Evolutionary conservation across 2,797 vertebrate genomes (phyloP).

Genomic region (Spondyliosoma cantharus): DNA sequence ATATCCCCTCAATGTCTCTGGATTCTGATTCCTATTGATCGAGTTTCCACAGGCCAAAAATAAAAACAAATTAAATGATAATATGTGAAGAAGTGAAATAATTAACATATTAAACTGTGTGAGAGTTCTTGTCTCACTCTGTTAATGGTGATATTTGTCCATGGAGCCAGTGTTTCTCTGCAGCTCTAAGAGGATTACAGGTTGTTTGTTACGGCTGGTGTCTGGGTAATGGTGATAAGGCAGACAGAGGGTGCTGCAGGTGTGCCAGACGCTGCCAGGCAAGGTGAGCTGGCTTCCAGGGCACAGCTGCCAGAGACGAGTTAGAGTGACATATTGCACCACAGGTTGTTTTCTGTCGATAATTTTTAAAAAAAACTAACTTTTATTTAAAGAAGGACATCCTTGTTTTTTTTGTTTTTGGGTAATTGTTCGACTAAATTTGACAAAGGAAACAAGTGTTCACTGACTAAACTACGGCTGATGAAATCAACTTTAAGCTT

Average conservation of each 20-base stretch:
- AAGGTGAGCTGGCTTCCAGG: conserved; percentile 63
- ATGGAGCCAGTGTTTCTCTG: conserved; percentile 71
- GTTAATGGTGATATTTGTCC: conserved; percentile 69
- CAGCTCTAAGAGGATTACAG: conserved; percentile 85
- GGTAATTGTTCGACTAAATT: conserved; percentile 1
- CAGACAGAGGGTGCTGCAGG: conserved; percentile 66
- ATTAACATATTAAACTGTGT: conserved; percentile 64
- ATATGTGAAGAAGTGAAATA: conserved; percentile 58
- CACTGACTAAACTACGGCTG: not conserved
- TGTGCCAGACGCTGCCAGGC: conserved; percentile 64
- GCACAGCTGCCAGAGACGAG: conserved; percentile 46
- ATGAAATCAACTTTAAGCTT: not conserved
- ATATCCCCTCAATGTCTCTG: conserved; percentile 34
- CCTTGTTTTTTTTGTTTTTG: not conserved
- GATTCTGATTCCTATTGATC: conserved; percentile 56
- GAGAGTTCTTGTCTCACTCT: conserved; percentile 62
- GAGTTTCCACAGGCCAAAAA: conserved; percentile 15
- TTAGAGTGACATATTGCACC: conserved; percentile 34
- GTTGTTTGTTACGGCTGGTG: conserved; percentile 78
- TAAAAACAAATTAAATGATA: conserved; percentile 43
- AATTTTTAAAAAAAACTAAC: conserved; percentile 38
- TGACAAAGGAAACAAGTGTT: conserved; percentile 16
- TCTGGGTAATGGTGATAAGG: conserved; percentile 84
- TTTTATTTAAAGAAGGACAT: conserved; percentile 5
- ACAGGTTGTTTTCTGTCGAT: conserved; percentile 54